phyloP scores from a whole-genome alignment of 2,113 vertebrate genomes.

The Rhabdornis inornatus region DNA sequence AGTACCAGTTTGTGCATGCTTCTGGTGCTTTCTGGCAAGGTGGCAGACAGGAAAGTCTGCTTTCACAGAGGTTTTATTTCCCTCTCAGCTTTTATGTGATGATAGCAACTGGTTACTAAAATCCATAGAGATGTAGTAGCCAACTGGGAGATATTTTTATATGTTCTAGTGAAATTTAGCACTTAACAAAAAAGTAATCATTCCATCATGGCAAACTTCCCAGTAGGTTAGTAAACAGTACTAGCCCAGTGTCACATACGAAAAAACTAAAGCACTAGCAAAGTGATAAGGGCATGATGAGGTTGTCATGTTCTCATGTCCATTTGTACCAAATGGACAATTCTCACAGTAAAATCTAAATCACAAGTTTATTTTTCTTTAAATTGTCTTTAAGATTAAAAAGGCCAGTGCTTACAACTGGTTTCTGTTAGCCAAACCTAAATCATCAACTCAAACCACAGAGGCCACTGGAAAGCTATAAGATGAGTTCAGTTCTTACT shows the following conservation, averaged over 20 bases:
- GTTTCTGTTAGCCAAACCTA: background rate
- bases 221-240: background rate
- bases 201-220: background rate
- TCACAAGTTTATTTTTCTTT: background rate
- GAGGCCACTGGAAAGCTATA: background rate
- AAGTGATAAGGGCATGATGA: background rate
- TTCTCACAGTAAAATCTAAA: background rate
- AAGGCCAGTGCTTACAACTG: background rate
- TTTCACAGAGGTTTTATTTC: background rate
- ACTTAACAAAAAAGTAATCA: background rate
- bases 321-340: background rate
- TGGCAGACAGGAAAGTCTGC: constrained; percentile 6
- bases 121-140: background rate
- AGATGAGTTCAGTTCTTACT: background rate
- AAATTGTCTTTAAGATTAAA: background rate
- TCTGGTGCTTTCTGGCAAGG: background rate
- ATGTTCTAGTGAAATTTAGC: background rate
- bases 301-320: background rate
- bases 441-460: background rate
- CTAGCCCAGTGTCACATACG: background rate
- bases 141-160: background rate
- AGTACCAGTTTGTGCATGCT: background rate
- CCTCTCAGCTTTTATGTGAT: background rate
- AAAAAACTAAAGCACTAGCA: background rate
- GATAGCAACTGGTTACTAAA: background rate